phyloP scores from a whole-genome alignment of 1,140 invertebrate species.

The Armadillidium nasatum region DNA sequence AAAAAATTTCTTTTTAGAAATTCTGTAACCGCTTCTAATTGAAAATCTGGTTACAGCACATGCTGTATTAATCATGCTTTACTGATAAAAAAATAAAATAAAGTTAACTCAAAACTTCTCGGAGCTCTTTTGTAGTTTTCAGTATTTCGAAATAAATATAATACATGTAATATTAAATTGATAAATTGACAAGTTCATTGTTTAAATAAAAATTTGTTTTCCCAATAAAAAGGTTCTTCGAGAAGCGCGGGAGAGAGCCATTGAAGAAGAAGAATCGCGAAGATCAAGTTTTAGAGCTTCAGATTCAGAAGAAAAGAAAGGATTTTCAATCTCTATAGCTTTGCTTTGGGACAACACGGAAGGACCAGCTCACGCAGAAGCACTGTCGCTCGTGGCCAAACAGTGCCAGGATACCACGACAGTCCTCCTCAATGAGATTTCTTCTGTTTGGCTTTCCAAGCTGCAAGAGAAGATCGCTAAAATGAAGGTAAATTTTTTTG shows the following conservation, averaged over 20 bases:
- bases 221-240: conserved; percentile 59
- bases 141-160: too few species aligned
- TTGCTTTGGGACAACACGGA: conserved; percentile 78
- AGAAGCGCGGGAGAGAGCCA: conserved; percentile 76
- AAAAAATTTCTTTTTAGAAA: too few species aligned
- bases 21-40: too few species aligned
- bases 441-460: conserved; percentile 22
- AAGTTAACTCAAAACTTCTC: too few species aligned
- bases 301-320: conserved; percentile 46
- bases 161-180: conserved; percentile 11
- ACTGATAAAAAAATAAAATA: too few species aligned
- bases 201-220: too few species aligned
- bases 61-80: too few species aligned
- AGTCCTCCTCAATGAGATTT: conserved; percentile 16
- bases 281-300: conserved; percentile 41
- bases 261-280: conserved; percentile 61
- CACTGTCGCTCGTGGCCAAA: conserved; percentile 79
- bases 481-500: conserved; percentile 23
- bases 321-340: conserved; percentile 62
- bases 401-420: conserved; percentile 59
- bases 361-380: conserved; percentile 80
- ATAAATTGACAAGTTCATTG: conserved; percentile 38
- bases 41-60: too few species aligned
- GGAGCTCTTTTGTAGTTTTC: too few species aligned
- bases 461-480: conserved; percentile 17